Base-by-base conservation (phyloP, 2,113 vertebrate genomes). In the Entosphenus tridentatus region DNA sequence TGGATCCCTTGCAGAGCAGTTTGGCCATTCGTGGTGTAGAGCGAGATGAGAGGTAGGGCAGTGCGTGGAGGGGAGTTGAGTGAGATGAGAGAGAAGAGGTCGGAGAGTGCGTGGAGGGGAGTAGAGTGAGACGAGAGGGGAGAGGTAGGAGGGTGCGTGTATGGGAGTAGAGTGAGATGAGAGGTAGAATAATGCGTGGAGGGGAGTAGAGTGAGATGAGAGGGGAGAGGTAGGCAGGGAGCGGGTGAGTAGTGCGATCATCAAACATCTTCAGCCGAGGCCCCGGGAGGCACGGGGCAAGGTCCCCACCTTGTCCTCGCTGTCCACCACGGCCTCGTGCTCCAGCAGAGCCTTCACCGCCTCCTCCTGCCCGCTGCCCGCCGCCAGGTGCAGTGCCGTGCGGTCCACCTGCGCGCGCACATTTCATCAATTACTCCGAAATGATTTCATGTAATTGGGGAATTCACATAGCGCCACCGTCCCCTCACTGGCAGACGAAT, bases 361-460 rank as follows among this genome's bases (percentile, higher is more conserved):
- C 68, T 84, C 79, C 72, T 81, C 79, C 0, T 80, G 81, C 11
- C 89, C 89, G 0, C 82, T 80, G 18, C 86, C 87, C 0, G 79
- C 83, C 0, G 89, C 88, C 89, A 88, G 88, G 78, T 93, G 89
- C 74, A 91, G 76, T 3, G 87, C 86, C 70, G 80, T 86, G 69
- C 87, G 79, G 13, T 82, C 85, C 57, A 74, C 67, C 88, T 91
- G 81, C 39, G 39, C 3, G 6, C 39, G 39, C 39, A 39, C 39
- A 39, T 39, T 39, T 39, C 3, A 39, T 39, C 39, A 39, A 39
- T 39, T 39, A 39, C 3, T 39, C 39, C 39, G 39, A 39, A 39
- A 39, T 39, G 39, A 39, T 39, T 39, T 39, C 39, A 39, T 39
- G 39, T 39, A 39, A 39, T 39, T 39, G 39, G 5, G 39, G 39